Evolutionary conservation across 2,888 invertebrate genomes (phyloP), one percentile per base, ranked within the genome.

Genomic region (Dorcus parallelipipedus): DNA sequence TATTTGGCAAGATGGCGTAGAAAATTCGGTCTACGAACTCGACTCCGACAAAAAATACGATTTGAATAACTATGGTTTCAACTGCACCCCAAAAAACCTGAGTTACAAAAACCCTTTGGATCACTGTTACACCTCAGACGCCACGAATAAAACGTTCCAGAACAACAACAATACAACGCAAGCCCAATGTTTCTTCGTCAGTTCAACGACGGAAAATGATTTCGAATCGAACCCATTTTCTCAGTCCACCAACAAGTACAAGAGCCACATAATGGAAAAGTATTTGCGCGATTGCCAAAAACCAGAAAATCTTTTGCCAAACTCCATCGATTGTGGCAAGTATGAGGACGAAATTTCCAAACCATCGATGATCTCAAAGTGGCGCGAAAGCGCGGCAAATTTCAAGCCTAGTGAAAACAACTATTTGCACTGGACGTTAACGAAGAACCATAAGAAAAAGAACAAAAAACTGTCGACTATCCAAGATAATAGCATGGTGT

Each of bases 331-430:
- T n/a, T 43, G 51, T 50, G 60, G 56, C 39, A 60, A 60, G 54
- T 52, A 61, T 40, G 62, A 64, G 20, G 64, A 61, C 17, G 72
- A 70, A 50, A 61, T 65, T 8, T 70, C 66, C 9, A 76, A 74
- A 54, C 86, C 86, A 2, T 80, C 87, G 41, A 83, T 88, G 71
- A 80, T 90, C 9, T 85, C 86, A 45, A 89, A 89, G 72, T 90
- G 90, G 90, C 74, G 89, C 49, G 87, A 89, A 71, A 90, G 89
- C 70, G 88, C 90, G 0, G 89, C 85, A 0, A 84, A 87, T 63
- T 90, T 89, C 73, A 85, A 85, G 63, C 90, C 89, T 0, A 85
- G 86, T 64, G 87, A 88, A 71, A 85, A 83, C 56, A 89, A 87
- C 69, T 89, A 88, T 70, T 83, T 87, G 2, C 85, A 86, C 76